Conservation (phyloP, 2,113 vertebrate genomes). For the Coptodon rendalli region DNA sequence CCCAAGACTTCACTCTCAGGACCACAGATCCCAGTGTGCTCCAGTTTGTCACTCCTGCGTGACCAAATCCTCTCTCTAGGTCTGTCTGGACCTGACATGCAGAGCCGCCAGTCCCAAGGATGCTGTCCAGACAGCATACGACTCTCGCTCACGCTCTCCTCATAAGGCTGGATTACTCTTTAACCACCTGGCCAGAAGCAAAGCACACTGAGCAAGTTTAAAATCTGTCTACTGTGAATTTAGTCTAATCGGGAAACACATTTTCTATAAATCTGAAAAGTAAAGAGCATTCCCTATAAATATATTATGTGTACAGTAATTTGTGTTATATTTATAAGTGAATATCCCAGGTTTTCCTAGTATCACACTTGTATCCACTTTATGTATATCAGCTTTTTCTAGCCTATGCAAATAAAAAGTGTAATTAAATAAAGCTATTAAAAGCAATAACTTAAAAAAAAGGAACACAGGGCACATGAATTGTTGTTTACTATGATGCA, state of each 20-base stretch:
- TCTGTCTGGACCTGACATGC: slow-evolving; percentile 46
- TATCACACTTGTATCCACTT: background rate
- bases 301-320: background rate
- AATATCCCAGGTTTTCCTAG: background rate
- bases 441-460: background rate
- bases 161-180: slow-evolving; percentile 40
- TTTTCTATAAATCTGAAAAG: background rate
- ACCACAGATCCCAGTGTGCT: slow-evolving; percentile 54
- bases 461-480: background rate
- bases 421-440: background rate
- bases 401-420: background rate
- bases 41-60: slow-evolving; percentile 40
- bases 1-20: background rate
- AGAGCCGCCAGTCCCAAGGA: slow-evolving; percentile 22
- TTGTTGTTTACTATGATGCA: background rate
- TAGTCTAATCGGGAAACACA: background rate
- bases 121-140: slow-evolving; percentile 21
- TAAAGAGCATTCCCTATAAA: background rate
- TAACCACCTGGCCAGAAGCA: slow-evolving; percentile 19
- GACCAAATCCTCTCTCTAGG: slow-evolving; percentile 53
- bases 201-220: background rate
- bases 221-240: background rate
- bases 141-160: background rate
- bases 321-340: background rate
- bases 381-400: background rate